These are phyloP conservation scores for Ochropacha duplaris DNA, from an alignment of 2,888 invertebrate species.

Conservation along the genomic window DNA sequence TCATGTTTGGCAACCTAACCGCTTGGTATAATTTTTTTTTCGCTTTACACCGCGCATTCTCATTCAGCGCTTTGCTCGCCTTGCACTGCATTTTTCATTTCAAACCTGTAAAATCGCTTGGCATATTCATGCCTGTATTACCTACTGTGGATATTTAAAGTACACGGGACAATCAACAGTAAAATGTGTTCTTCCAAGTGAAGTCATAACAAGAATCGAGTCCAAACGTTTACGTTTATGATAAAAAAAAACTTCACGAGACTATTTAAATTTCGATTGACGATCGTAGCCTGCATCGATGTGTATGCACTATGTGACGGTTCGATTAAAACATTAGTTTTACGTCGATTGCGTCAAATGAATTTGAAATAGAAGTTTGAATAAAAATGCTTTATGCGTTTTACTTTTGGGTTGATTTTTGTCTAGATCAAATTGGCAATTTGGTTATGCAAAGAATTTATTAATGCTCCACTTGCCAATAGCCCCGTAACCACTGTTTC, in stretches of 20 bases:
- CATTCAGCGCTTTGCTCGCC: conserved; percentile 57
- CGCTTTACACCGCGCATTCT: conserved; percentile 52
- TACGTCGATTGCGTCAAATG: conserved; percentile 53
- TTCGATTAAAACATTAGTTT: conserved; percentile 15
- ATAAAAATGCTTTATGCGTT: not conserved
- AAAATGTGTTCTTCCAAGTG: not conserved
- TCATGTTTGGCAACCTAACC: conserved; percentile 60
- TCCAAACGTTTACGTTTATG: not conserved
- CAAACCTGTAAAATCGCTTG: conserved; percentile 46
- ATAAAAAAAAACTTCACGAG: not conserved
- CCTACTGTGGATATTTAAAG: conserved; percentile 6
- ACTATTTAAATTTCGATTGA: not conserved
- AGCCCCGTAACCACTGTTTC: conserved; percentile 46
- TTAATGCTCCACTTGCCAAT: conserved; percentile 33
- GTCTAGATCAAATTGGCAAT: not conserved
- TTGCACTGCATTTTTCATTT: conserved; percentile 74
- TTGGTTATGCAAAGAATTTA: conserved; percentile 38
- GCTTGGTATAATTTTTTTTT: conserved; percentile 51
- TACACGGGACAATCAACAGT: conserved; percentile 1
- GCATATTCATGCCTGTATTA: conserved; percentile 46
- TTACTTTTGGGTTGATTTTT: not conserved
- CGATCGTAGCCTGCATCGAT: not conserved
- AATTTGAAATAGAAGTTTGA: conserved; percentile 37
- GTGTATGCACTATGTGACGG: conserved; percentile 9
- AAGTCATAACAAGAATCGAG: not conserved